Evolutionary conservation across 2,797 vertebrate species (phyloP).

Genomic region (Prionace glauca): DNA sequence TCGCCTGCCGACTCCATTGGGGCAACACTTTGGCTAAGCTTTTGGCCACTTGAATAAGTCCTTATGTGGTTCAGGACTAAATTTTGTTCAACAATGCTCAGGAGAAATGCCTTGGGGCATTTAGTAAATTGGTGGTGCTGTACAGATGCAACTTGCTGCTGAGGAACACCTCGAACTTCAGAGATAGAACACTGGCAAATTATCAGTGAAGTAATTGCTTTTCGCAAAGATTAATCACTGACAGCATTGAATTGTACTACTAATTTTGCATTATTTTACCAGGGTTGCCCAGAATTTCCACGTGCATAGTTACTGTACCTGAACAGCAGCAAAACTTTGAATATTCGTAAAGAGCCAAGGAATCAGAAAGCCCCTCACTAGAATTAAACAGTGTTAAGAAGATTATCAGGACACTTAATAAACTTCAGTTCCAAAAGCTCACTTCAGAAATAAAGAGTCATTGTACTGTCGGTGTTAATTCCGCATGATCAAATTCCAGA

Average conservation of each 20-base stretch:
- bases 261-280: conserved; percentile 47
- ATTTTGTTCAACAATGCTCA: too few species aligned
- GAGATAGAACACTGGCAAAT: background rate
- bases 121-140: too few species aligned
- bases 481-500: background rate
- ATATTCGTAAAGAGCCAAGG: conserved; percentile 57
- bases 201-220: background rate
- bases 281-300: conserved; percentile 46
- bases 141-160: background rate
- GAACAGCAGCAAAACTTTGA: conserved; percentile 47
- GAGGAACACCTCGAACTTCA: background rate
- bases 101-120: too few species aligned
- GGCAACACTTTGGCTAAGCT: too few species aligned
- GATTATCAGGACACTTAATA: background rate
- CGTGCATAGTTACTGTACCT: conserved; percentile 30
- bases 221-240: background rate
- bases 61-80: too few species aligned
- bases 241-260: background rate
- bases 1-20: too few species aligned
- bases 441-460: background rate
- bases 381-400: background rate
- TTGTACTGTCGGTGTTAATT: background rate
- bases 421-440: background rate
- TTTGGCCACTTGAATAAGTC: too few species aligned
- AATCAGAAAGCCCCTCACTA: conserved; percentile 43